Percentiles rank a stretch among this genome's conserved stretches.
Evolutionary conservation across 1,140 invertebrate genomes (phyloP).

Genomic region (Drosophila neocordata): DNA sequence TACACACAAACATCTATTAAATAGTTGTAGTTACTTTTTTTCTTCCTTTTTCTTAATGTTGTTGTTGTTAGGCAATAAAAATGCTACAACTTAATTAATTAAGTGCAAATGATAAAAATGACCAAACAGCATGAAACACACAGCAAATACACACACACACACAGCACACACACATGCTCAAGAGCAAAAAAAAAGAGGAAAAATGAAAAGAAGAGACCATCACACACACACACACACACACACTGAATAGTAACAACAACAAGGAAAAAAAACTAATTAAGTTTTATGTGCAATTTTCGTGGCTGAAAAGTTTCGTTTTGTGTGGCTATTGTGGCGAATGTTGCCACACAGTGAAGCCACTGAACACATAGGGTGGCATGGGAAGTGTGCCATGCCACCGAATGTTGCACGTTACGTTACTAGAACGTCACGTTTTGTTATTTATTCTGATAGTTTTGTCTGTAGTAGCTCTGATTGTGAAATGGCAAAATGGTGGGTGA

Average conservation of each 20-base stretch:
- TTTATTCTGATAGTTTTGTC: conserved; percentile 59
- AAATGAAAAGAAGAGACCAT: conserved; percentile 4
- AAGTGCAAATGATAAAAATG: conserved; percentile 81
- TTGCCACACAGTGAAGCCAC: conserved; percentile 3
- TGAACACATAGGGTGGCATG: neutral
- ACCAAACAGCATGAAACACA: conserved; percentile 67
- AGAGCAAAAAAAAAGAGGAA: conserved; percentile 3
- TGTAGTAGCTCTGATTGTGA: conserved; percentile 30
- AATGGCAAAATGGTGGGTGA: neutral
- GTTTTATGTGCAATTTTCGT: conserved; percentile 81
- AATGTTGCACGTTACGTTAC: conserved; percentile 55
- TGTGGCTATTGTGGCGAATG: conserved; percentile 43
- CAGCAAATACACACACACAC: conserved; percentile 21
- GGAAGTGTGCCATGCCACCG: conserved; percentile 1
- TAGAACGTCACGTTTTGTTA: conserved; percentile 61
- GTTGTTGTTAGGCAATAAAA: conserved; percentile 71
- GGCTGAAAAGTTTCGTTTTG: conserved; percentile 75
- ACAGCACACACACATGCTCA: conserved; percentile 16
- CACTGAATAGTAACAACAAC: conserved; percentile 25
- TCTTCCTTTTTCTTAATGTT: conserved; percentile 9
- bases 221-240: conserved; percentile 16
- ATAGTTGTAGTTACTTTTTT: conserved; percentile 15
- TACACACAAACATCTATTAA: conserved; percentile 26
- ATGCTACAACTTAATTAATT: conserved; percentile 80
- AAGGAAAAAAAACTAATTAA: conserved; percentile 76